A percentile compares a stretch with the other conserved stretches of the same genome.
These are phyloP conservation scores for Prionace glauca DNA, from an alignment of 2,797 vertebrate species.

Conservation along the genomic window DNA sequence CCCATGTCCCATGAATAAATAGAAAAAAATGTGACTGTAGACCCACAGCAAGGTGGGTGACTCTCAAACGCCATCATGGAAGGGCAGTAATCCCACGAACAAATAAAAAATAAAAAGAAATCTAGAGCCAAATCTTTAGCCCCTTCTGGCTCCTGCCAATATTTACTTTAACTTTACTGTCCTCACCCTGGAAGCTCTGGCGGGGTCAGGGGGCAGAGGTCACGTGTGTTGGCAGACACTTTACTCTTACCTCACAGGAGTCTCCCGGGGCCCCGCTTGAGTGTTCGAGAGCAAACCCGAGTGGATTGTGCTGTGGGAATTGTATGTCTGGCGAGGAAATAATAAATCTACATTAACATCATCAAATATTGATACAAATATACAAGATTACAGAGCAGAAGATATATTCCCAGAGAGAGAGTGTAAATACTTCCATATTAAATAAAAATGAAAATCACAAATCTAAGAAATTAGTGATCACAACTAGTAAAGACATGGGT, in stretches of 20 bases:
- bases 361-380: background rate
- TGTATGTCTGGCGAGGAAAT: background rate
- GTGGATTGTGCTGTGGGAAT: background rate
- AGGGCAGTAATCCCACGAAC: too few relatives aligned
- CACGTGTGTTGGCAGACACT: background rate
- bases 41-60: too few relatives aligned
- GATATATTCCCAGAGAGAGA: background rate
- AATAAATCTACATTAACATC: background rate
- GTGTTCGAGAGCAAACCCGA: background rate
- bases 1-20: too few relatives aligned
- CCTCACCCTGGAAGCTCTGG: background rate
- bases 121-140: too few relatives aligned
- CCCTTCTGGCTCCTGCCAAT: too few relatives aligned
- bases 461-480: background rate
- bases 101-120: too few relatives aligned
- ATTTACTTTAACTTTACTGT: background rate
- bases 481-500: background rate
- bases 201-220: background rate
- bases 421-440: background rate
- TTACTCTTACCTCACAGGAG: background rate
- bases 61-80: too few relatives aligned
- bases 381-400: background rate
- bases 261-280: background rate
- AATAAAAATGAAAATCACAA: background rate
- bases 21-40: too few relatives aligned